Percentiles rank a stretch among this genome's conserved stretches.
phyloP scores from a whole-genome alignment of 1,140 invertebrate species.

The Drosophila pandora region DNA sequence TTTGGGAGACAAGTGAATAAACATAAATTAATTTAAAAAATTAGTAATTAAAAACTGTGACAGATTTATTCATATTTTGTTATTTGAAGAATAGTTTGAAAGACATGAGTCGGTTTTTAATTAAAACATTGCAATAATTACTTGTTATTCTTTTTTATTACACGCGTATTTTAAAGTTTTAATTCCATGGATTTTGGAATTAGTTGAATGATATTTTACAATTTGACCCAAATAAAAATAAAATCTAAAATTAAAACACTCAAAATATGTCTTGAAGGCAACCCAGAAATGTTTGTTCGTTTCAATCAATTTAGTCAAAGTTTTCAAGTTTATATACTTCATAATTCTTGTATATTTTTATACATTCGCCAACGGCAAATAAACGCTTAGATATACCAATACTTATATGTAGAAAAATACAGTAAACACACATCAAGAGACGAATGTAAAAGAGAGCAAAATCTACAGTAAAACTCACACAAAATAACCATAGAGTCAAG shows the following conservation, averaged over 20 bases:
- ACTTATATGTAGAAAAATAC: conserved; percentile 1
- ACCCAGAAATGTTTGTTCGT: conserved; percentile 11
- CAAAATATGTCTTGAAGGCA: conserved; percentile 10
- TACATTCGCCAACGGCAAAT: conserved; percentile 19
- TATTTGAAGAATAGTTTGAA: too few relatives aligned
- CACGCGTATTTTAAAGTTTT: too few relatives aligned
- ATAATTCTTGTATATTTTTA: conserved; percentile 15
- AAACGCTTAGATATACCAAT: conserved; percentile 23
- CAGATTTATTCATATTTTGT: too few relatives aligned
- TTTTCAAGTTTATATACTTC: conserved; percentile 1
- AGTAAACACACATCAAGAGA: conserved; percentile 32
- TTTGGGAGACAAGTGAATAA: background rate
- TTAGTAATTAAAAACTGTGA: too few relatives aligned
- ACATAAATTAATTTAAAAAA: too few relatives aligned
- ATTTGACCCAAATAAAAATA: conserved; percentile 9
- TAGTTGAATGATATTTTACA: background rate
- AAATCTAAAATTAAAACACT: conserved; percentile 26
- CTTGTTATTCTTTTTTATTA: too few relatives aligned
- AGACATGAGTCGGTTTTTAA: too few relatives aligned
- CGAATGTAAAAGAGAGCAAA: conserved; percentile 24
- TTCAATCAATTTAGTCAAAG: conserved; percentile 16
- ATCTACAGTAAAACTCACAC: conserved; percentile 5
- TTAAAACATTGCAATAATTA: too few relatives aligned
- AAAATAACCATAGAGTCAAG: conserved; percentile 7
- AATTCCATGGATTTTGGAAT: background rate